Conservation (phyloP, 2,113 vertebrate genomes). For the Falco punctatus region DNA sequence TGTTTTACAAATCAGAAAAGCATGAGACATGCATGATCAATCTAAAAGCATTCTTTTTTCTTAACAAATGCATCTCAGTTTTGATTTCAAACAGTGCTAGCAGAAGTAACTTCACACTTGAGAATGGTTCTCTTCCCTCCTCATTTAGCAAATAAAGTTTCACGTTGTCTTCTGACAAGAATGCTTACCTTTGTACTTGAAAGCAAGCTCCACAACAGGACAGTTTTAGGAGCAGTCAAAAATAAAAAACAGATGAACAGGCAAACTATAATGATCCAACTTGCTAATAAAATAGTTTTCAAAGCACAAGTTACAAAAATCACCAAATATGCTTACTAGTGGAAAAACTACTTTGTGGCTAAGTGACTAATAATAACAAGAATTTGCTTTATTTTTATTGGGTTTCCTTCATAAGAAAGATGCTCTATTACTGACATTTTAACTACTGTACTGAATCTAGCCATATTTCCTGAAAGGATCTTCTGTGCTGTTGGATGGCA, state of each 20-base stretch:
- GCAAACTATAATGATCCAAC: not conserved
- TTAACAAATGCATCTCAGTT: not conserved
- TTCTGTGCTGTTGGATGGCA: not conserved
- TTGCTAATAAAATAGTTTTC: not conserved
- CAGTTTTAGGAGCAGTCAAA: conserved; percentile 8
- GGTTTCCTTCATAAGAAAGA: not conserved
- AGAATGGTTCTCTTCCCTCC: not conserved
- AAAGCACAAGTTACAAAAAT: not conserved
- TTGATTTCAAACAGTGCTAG: not conserved
- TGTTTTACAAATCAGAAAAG: not conserved
- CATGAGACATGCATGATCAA: not conserved
- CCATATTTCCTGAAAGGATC: not conserved
- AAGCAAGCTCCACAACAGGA: not conserved
- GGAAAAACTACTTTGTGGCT: not conserved
- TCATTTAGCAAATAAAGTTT: not conserved
- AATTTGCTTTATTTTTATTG: not conserved
- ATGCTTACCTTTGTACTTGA: not conserved
- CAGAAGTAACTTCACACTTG: not conserved
- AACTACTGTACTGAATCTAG: not conserved
- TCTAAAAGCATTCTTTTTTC: not conserved
- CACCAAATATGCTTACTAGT: not conserved
- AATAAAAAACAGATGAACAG: not conserved
- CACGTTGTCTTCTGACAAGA: not conserved
- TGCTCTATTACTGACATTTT: not conserved
- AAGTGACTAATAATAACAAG: not conserved